phyloP scores from a whole-genome alignment of 2,797 vertebrate species.

The Myotis vivesi region DNA sequence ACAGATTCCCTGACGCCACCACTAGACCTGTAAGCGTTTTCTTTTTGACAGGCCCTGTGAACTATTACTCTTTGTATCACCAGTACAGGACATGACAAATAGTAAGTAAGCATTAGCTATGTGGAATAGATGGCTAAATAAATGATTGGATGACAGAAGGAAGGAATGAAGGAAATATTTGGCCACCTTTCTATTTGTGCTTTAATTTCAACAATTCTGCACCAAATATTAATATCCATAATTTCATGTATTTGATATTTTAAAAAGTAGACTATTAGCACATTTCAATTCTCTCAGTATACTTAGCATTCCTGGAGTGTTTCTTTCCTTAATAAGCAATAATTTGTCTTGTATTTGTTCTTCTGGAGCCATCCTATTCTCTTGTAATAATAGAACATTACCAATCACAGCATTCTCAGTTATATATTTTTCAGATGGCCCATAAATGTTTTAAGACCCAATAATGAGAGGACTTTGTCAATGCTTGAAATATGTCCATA shows the following conservation, averaged over 20 bases:
- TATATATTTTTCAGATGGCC: slow-evolving; percentile 74
- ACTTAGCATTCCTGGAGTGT: slow-evolving; percentile 40
- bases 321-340: slow-evolving; percentile 71
- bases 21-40: neutral
- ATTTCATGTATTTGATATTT: neutral
- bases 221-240: neutral
- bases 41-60: neutral
- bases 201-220: slow-evolving; percentile 35
- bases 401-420: slow-evolving; percentile 59
- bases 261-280: neutral
- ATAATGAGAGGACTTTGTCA: slow-evolving; percentile 72
- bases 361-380: slow-evolving; percentile 29
- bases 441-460: slow-evolving; percentile 76
- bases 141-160: neutral
- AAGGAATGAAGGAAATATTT: neutral
- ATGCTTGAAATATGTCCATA: slow-evolving; percentile 52
- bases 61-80: neutral
- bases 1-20: neutral
- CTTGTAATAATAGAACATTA: slow-evolving; percentile 61
- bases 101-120: neutral
- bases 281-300: neutral
- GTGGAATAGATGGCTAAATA: neutral
- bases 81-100: neutral
- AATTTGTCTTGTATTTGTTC: slow-evolving; percentile 54
- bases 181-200: neutral